phyloP scores from a whole-genome alignment of 2,113 vertebrate genomes.

The Leptosomus discolor region DNA sequence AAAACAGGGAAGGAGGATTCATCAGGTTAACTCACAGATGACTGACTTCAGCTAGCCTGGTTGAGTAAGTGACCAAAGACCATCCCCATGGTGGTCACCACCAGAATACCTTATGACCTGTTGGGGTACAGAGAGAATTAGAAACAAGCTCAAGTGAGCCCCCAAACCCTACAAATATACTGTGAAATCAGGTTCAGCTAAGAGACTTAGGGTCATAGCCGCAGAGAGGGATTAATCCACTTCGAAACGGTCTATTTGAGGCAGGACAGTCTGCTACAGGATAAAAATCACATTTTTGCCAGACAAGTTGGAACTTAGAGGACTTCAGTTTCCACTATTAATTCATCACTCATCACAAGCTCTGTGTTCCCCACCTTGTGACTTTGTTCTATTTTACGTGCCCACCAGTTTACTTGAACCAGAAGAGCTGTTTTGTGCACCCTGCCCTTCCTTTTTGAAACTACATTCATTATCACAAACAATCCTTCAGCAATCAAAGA shows the following conservation, averaged over 20 bases:
- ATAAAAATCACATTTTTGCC: neutral
- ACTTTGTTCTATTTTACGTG: neutral
- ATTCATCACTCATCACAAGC: neutral
- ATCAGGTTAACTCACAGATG: neutral
- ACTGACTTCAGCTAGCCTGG: neutral
- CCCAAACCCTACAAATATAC: neutral
- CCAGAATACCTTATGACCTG: neutral
- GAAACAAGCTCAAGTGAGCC: neutral
- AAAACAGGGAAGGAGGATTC: neutral
- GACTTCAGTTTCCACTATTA: neutral
- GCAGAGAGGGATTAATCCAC: neutral
- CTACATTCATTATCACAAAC: neutral
- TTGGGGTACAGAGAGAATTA: neutral
- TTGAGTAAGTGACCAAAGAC: neutral
- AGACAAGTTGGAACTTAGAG: neutral
- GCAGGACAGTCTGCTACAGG: neutral
- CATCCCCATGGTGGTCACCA: neutral
- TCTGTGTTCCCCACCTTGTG: neutral
- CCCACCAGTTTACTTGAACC: neutral
- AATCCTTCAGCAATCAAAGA: neutral
- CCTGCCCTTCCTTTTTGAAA: neutral
- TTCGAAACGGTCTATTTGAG: neutral
- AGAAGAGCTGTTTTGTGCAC: neutral
- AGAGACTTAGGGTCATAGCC: neutral
- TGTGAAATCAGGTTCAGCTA: neutral